Percentiles rank a stretch among this genome's conserved stretches.
phyloP scores from a whole-genome alignment of 2,113 vertebrate species.

The Solea solea region DNA sequence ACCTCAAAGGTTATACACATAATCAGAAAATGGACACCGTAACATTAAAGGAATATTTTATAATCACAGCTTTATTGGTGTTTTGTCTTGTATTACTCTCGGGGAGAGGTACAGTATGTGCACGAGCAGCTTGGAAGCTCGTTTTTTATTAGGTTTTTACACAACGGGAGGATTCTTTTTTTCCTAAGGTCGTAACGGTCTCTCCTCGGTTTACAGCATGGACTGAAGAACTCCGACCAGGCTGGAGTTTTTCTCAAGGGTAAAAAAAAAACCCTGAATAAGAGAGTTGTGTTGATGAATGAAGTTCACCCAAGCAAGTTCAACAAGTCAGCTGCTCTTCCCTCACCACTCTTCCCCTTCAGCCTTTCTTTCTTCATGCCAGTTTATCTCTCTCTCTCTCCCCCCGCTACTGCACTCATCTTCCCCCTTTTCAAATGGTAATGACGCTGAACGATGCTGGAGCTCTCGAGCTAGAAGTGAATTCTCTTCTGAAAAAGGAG shows the following conservation, averaged over 20 bases:
- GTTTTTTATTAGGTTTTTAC: slow-evolving; percentile 29
- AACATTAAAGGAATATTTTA: slow-evolving; percentile 12
- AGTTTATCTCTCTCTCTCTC: not conserved
- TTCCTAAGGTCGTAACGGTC: slow-evolving; percentile 11
- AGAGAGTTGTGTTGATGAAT: slow-evolving; percentile 52
- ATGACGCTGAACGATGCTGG: slow-evolving; percentile 60
- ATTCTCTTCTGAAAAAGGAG: slow-evolving; percentile 36
- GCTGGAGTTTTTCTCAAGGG: slow-evolving; percentile 39
- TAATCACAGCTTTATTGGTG: not conserved
- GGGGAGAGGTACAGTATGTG: not conserved
- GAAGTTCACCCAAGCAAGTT: slow-evolving; percentile 68
- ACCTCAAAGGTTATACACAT: slow-evolving; percentile 20
- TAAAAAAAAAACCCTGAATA: slow-evolving; percentile 14
- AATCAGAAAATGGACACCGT: slow-evolving; percentile 23
- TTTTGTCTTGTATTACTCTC: slow-evolving; percentile 1
- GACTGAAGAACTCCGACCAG: slow-evolving; percentile 34
- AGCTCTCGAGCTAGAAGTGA: slow-evolving; percentile 50
- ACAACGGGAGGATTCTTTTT: slow-evolving; percentile 25
- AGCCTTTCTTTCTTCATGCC: slow-evolving; percentile 36
- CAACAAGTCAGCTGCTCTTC: slow-evolving; percentile 62
- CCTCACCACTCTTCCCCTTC: slow-evolving; percentile 16
- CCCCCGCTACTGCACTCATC: slow-evolving; percentile 36
- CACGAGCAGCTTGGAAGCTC: slow-evolving; percentile 22
- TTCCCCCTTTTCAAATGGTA: slow-evolving; percentile 73
- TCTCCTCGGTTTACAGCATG: not conserved